Percentiles rank a stretch among this genome's conserved stretches.
phyloP scores from a whole-genome alignment of 2,113 vertebrate species.

The Albula goreensis region DNA sequence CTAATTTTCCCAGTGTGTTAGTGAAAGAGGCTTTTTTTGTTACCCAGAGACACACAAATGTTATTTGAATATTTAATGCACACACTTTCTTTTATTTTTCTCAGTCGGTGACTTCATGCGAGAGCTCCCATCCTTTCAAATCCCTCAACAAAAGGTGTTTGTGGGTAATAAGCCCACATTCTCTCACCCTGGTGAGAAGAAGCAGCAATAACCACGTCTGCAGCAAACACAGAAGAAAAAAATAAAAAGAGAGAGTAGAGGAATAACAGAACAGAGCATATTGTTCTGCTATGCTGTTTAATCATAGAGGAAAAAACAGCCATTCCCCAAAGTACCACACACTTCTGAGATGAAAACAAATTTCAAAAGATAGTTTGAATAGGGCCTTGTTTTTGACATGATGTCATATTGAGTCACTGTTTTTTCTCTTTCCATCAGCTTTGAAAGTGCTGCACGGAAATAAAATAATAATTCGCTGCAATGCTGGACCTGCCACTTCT shows the following conservation, averaged over 20 bases:
- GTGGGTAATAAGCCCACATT: conserved; percentile 29
- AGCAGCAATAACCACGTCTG: conserved; percentile 13
- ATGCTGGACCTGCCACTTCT: not conserved
- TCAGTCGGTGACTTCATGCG: conserved; percentile 32
- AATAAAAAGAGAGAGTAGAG: conserved; percentile 11
- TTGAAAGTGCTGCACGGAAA: conserved; percentile 34
- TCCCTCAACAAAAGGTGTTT: conserved; percentile 33
- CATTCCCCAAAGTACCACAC: conserved; percentile 45
- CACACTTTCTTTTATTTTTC: not conserved
- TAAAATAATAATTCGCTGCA: conserved; percentile 41
- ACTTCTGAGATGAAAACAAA: conserved; percentile 45
- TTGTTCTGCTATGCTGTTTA: conserved; percentile 45
- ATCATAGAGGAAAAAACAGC: conserved; percentile 41
- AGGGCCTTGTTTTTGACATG: conserved; percentile 46
- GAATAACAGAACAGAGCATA: conserved; percentile 22
- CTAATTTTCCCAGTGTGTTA: not conserved
- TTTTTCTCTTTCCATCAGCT: conserved; percentile 26
- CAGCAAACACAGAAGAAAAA: conserved; percentile 11
- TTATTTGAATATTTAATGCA: conserved; percentile 32
- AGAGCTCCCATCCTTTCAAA: conserved; percentile 36
- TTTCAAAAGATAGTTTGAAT: conserved; percentile 50
- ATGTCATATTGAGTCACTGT: conserved; percentile 41
- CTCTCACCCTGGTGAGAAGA: conserved; percentile 27
- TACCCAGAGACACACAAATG: not conserved
- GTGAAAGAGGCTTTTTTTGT: conserved; percentile 2